phyloP scores from a whole-genome alignment of 2,113 vertebrate genomes.

The Anas platyrhynchos region DNA sequence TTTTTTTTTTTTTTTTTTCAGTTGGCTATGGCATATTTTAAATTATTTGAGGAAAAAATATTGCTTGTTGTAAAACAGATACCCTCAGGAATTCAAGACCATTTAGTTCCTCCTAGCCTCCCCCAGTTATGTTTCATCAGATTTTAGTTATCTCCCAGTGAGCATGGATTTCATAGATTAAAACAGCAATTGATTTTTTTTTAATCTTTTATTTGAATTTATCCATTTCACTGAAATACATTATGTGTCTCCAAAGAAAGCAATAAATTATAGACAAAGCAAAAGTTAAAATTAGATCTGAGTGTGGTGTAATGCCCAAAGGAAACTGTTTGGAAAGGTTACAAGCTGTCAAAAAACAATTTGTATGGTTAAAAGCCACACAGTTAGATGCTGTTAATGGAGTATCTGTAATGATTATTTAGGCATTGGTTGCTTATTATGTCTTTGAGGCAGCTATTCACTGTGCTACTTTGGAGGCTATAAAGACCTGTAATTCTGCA shows the following conservation, averaged over 20 bases:
- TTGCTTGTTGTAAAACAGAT: conserved; percentile 44
- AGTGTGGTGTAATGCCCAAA: conserved; percentile 75
- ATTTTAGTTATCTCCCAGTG: conserved; percentile 54
- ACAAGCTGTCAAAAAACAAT: conserved; percentile 78
- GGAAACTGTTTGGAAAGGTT: conserved; percentile 78
- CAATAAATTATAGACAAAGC: conserved; percentile 76
- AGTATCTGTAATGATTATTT: conserved; percentile 78
- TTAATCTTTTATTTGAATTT: conserved; percentile 69
- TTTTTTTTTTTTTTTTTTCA: conserved; percentile 9
- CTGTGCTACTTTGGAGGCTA: conserved; percentile 77
- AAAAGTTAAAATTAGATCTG: conserved; percentile 77
- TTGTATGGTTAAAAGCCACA: conserved; percentile 79
- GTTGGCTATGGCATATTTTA: conserved; percentile 27
- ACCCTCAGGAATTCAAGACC: conserved; percentile 54
- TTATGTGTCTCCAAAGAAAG: conserved; percentile 70
- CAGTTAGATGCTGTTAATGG: conserved; percentile 78
- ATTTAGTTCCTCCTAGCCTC: conserved; percentile 18
- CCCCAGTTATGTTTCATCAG: conserved; percentile 47
- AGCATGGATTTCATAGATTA: conserved; percentile 66
- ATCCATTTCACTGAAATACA: conserved; percentile 64
- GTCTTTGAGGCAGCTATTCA: conserved; percentile 85
- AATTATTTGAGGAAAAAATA: conserved; percentile 51
- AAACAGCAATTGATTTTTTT: conserved; percentile 73
- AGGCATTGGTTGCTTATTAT: conserved; percentile 83
- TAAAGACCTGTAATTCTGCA: conserved; percentile 86